Evolutionary conservation across 2,888 invertebrate genomes (phyloP).

Genomic region (Dascillus cervinus): DNA sequence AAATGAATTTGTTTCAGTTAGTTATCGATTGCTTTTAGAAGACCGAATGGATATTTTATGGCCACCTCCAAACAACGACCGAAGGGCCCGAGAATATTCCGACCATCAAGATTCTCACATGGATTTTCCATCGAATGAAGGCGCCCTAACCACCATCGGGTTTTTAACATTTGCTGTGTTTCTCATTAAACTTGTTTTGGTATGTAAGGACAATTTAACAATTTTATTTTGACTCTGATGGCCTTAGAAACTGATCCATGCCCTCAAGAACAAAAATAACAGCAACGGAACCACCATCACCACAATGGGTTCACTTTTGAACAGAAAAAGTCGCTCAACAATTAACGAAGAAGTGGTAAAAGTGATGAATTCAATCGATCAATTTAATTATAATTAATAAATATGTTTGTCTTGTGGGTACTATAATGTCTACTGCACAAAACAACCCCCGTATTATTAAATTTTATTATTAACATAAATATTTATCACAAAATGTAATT

Average conservation of each 20-base stretch:
- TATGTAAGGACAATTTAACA: constrained; percentile 39
- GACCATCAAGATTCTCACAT: constrained; percentile 43
- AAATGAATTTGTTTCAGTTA: background rate
- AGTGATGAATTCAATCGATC: constrained; percentile 33
- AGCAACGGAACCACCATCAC: constrained; percentile 37
- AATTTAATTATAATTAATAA: constrained; percentile 23
- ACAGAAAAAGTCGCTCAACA: constrained; percentile 26
- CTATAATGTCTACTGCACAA: background rate
- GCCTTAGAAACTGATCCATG: constrained; percentile 60
- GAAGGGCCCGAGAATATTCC: constrained; percentile 25
- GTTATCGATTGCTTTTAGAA: constrained; percentile 17
- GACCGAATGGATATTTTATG: constrained; percentile 23
- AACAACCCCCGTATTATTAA: too few species aligned
- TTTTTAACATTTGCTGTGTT: constrained; percentile 81
- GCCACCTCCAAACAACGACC: constrained; percentile 10
- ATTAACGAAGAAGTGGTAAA: constrained; percentile 22
- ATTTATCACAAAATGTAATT: too few species aligned
- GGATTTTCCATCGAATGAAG: constrained; percentile 73
- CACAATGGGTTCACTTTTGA: constrained; percentile 12
- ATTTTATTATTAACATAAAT: too few species aligned
- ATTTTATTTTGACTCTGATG: too few species aligned
- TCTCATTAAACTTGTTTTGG: constrained; percentile 73
- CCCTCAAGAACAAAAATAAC: constrained; percentile 54
- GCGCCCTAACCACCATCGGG: constrained; percentile 73
- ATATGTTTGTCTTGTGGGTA: too few species aligned